Percentiles rank a stretch among this genome's conserved stretches.
Conservation (phyloP, 2,888 invertebrate genomes). For the Dermolepida albohirtum region DNA sequence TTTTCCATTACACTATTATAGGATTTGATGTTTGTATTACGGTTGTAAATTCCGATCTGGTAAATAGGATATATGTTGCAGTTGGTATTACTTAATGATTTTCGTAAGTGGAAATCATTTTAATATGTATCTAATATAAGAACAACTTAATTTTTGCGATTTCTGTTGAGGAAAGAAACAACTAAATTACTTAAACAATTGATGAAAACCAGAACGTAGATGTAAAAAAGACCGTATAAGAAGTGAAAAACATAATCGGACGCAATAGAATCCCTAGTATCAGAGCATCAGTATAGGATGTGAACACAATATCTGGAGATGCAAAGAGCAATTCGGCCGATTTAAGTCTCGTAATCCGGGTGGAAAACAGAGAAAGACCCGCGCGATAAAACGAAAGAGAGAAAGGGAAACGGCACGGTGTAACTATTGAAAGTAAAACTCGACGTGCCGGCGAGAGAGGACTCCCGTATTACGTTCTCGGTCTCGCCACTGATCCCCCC, state of each 20-base stretch:
- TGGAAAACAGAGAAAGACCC: slow-evolving; percentile 52
- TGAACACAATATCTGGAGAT: slow-evolving; percentile 55
- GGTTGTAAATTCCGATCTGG: too few relatives aligned
- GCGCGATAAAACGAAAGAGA: not conserved
- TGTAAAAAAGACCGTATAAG: not conserved
- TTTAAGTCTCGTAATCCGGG: slow-evolving; percentile 60
- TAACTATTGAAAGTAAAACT: slow-evolving; percentile 59
- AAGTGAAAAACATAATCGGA: slow-evolving; percentile 4
- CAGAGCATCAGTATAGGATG: slow-evolving; percentile 45
- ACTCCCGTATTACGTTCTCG: too few relatives aligned
- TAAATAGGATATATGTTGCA: too few relatives aligned
- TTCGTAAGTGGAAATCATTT: too few relatives aligned
- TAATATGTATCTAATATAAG: too few relatives aligned
- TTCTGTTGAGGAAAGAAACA: too few relatives aligned
- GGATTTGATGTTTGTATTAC: too few relatives aligned
- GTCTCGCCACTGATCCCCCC: slow-evolving; percentile 46
- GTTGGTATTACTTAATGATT: too few relatives aligned
- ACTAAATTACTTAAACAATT: too few relatives aligned
- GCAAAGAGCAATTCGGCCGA: slow-evolving; percentile 61
- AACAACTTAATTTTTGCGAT: too few relatives aligned
- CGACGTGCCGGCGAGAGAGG: slow-evolving; percentile 48
- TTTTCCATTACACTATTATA: too few relatives aligned
- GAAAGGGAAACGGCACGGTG: slow-evolving; percentile 1
- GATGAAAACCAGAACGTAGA: too few relatives aligned
- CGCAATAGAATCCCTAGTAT: slow-evolving; percentile 14